A percentile compares a stretch with the other conserved stretches of the same genome.
Conservation (phyloP, 2,797 vertebrate species). For the Aldrovandia affinis region DNA sequence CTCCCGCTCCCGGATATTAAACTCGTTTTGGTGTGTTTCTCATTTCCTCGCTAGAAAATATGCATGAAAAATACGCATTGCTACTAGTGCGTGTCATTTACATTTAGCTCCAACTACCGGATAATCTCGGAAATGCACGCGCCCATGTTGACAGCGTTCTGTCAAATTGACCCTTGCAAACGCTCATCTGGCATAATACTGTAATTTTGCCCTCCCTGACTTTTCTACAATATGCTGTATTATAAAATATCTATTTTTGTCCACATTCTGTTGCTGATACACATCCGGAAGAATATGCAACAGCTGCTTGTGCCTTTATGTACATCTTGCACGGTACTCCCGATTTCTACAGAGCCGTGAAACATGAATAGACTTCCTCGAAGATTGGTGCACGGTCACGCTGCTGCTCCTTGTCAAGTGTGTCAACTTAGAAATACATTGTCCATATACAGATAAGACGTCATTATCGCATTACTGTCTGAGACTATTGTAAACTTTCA, state of each 20-base stretch:
- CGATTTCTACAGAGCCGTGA: no score
- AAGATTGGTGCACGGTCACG: no score
- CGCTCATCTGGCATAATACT: not conserved
- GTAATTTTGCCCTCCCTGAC: not conserved
- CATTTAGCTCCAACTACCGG: not conserved
- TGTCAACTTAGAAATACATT: not conserved
- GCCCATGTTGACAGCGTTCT: not conserved
- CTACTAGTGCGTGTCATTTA: not conserved
- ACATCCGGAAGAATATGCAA: no score
- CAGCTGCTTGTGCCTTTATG: no score
- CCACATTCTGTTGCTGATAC: no score
- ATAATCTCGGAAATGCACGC: not conserved
- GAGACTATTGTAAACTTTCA: not conserved
- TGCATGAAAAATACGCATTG: not conserved
- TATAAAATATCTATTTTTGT: no score
- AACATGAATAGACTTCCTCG: no score
- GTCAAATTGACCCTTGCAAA: not conserved
- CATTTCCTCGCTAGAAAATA: slow-evolving; percentile 27
- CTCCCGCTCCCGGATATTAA: slow-evolving; percentile 28
- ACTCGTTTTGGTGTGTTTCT: slow-evolving; percentile 21
- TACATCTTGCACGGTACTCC: no score
- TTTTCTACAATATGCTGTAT: no score
- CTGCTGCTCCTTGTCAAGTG: not conserved
- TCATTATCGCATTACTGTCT: not conserved
- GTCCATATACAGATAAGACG: not conserved